A percentile compares a stretch with the other conserved stretches of the same genome.
Conservation (phyloP, 2,888 invertebrate genomes). For the Heteromyza rotundicornis region DNA sequence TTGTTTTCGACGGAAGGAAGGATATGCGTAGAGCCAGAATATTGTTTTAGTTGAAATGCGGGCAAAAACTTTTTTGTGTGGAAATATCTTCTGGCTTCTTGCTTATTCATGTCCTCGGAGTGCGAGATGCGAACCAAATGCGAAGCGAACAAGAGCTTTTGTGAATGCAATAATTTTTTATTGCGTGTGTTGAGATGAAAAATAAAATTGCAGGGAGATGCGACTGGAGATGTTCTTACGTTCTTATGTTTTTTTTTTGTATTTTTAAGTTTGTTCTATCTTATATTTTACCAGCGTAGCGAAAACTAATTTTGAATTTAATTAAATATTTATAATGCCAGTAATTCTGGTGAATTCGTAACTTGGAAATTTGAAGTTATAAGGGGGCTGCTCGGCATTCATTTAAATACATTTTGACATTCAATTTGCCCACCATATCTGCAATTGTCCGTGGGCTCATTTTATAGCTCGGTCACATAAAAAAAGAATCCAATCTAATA, state of each 20-base stretch:
- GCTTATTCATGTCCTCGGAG: slow-evolving; percentile 18
- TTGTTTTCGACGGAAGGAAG: slow-evolving; percentile 19
- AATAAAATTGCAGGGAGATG: slow-evolving; percentile 19
- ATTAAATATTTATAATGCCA: slow-evolving; percentile 47
- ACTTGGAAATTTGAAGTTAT: too few relatives aligned
- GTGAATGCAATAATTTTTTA: slow-evolving; percentile 31
- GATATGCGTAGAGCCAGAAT: slow-evolving; percentile 20
- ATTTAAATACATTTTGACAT: too few relatives aligned
- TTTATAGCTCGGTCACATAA: neutral
- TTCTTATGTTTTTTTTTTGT: slow-evolving; percentile 3
- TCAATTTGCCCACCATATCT: too few relatives aligned
- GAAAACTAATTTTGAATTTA: slow-evolving; percentile 49
- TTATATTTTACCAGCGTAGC: slow-evolving; percentile 8
- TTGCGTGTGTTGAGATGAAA: slow-evolving; percentile 21
- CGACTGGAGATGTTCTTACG: neutral
- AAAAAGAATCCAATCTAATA: slow-evolving; percentile 20
- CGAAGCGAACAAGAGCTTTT: slow-evolving; percentile 13
- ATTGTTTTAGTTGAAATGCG: slow-evolving; percentile 13
- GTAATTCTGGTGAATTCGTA: slow-evolving; percentile 13
- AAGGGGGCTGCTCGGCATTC: too few relatives aligned
- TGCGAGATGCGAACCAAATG: slow-evolving; percentile 2
- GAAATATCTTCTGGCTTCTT: slow-evolving; percentile 4
- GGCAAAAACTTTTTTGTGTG: slow-evolving; percentile 4
- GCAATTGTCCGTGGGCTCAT: neutral
- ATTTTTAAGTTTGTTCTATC: neutral